Percentiles rank a stretch among this genome's conserved stretches.
Evolutionary conservation across 2,797 vertebrate species (phyloP).

Genomic region (Paedocypris micromegethes): DNA sequence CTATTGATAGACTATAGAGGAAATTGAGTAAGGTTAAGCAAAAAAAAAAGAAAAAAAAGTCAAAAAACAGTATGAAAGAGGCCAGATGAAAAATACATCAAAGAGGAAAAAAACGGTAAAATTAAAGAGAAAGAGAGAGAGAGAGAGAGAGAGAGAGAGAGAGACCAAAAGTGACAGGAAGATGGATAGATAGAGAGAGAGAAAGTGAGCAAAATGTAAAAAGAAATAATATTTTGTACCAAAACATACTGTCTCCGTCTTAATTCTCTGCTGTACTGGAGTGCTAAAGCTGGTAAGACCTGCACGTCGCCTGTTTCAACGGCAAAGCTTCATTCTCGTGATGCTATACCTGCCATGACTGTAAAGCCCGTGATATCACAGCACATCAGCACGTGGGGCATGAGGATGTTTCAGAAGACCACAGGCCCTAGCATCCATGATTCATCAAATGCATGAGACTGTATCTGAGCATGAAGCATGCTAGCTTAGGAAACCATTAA

Average conservation of each 20-base stretch:
- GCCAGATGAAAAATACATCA: no score
- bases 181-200: background rate
- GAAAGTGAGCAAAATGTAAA: slow-evolving; percentile 23
- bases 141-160: no score
- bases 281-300: slow-evolving; percentile 43
- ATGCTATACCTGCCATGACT: slow-evolving; percentile 39
- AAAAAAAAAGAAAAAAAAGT: no score
- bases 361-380: slow-evolving; percentile 30
- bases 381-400: background rate
- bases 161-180: no score
- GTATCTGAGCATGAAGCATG: slow-evolving; percentile 44
- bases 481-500: background rate
- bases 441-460: slow-evolving; percentile 24
- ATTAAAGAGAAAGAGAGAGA: no score
- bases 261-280: slow-evolving; percentile 62
- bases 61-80: no score
- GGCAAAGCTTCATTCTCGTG: slow-evolving; percentile 45
- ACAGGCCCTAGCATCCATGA: background rate
- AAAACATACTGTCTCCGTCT: slow-evolving; percentile 42
- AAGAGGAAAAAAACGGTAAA: no score
- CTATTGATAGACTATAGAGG: no score
- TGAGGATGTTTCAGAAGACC: background rate
- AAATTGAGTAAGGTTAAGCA: no score
- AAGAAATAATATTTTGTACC: background rate
- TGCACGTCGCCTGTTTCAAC: slow-evolving; percentile 17